Percentiles rank a stretch among this genome's conserved stretches.
Evolutionary conservation across 2,888 invertebrate genomes (phyloP).

Genomic region (Phortica okadai): DNA sequence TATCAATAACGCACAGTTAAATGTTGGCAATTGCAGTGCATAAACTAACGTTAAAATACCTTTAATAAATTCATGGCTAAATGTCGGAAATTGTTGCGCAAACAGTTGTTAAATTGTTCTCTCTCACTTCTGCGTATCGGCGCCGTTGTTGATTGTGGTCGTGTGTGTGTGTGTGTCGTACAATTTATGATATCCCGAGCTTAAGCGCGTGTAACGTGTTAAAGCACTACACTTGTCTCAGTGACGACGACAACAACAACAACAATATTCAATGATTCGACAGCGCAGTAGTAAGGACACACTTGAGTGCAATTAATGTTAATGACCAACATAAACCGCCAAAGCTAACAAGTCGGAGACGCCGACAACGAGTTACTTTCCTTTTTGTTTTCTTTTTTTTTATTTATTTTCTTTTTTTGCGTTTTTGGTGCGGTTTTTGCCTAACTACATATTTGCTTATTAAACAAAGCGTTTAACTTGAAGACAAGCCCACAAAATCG

Average conservation of each 20-base stretch:
- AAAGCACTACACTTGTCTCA: slow-evolving; percentile 37
- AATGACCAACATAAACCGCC: slow-evolving; percentile 53
- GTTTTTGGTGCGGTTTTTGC: slow-evolving; percentile 53
- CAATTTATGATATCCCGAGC: too few relatives aligned
- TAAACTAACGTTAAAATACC: slow-evolving; percentile 51
- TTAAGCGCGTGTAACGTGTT: slow-evolving; percentile 13
- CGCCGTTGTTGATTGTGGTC: neutral
- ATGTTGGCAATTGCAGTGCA: slow-evolving; percentile 41
- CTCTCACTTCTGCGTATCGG: neutral
- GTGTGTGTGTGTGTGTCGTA: too few relatives aligned
- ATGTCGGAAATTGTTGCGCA: slow-evolving; percentile 62
- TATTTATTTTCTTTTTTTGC: slow-evolving; percentile 24
- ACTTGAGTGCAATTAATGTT: slow-evolving; percentile 58
- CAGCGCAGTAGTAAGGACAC: slow-evolving; percentile 32
- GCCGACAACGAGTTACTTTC: slow-evolving; percentile 40
- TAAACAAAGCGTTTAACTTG: slow-evolving; percentile 63
- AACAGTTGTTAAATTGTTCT: slow-evolving; percentile 60
- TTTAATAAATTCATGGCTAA: slow-evolving; percentile 54
- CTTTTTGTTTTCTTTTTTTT: slow-evolving; percentile 44
- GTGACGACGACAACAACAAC: slow-evolving; percentile 9
- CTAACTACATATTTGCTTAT: slow-evolving; percentile 58
- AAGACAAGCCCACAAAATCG: slow-evolving; percentile 55
- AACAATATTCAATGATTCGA: neutral
- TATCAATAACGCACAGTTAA: neutral
- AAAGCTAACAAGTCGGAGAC: slow-evolving; percentile 39